A percentile compares a stretch with the other conserved stretches of the same genome.
Evolutionary conservation across 2,888 invertebrate genomes (phyloP).

Genomic region (Glyphotaelius pellucidus): DNA sequence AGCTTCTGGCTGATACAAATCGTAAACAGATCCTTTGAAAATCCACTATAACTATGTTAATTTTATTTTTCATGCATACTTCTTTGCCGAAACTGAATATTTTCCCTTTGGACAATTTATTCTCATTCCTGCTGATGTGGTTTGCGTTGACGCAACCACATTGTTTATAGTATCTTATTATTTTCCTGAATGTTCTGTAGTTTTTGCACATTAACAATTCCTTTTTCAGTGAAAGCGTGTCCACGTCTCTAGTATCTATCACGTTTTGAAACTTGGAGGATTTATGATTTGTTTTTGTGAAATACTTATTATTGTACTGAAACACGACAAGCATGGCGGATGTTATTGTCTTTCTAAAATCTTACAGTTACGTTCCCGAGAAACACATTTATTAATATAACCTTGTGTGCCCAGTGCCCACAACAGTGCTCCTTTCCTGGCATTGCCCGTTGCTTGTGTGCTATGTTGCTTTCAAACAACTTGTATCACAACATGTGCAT

Average conservation of each 20-base stretch:
- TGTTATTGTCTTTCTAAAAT: not conserved
- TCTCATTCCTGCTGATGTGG: not conserved
- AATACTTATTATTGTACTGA: not conserved
- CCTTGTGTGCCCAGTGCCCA: not conserved
- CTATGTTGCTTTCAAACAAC: conserved; percentile 15
- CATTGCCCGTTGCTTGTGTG: not conserved
- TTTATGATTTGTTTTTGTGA: not conserved
- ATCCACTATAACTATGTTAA: not conserved
- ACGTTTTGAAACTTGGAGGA: not conserved
- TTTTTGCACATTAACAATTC: not conserved
- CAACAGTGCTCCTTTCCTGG: not conserved
- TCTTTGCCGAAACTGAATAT: not conserved
- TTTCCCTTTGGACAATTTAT: not conserved
- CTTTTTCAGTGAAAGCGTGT: not conserved
- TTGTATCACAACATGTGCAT: not conserved
- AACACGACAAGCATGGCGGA: too few relatives aligned
- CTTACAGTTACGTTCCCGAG: not conserved
- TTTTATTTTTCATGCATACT: not conserved
- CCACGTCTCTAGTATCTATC: not conserved
- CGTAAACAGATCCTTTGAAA: not conserved
- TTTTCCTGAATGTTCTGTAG: not conserved
- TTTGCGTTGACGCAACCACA: not conserved
- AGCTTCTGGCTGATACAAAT: not conserved
- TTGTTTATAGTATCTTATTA: not conserved
- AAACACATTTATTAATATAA: not conserved